Percentiles rank a stretch among this genome's conserved stretches.
These are phyloP conservation scores for Apocrypta bakeri DNA, from an alignment of 1,140 invertebrate genomes.

Conservation along the genomic window DNA sequence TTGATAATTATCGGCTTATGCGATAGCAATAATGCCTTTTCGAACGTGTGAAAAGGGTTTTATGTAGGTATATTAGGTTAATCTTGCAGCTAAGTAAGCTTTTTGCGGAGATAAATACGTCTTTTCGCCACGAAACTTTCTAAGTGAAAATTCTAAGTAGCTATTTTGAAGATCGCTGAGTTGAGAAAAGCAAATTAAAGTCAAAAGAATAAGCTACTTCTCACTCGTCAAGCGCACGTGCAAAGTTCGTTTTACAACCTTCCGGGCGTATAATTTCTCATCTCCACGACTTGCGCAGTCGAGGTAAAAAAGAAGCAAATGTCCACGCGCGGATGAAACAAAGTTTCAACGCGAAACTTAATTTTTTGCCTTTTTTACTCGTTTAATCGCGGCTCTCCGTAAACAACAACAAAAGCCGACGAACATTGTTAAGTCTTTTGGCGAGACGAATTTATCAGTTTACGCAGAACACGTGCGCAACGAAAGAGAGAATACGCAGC, in stretches of 20 bases:
- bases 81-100: no score
- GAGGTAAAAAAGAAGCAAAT: conserved; percentile 3
- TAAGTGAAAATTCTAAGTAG: no score
- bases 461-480: conserved; percentile 20
- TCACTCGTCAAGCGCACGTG: background rate
- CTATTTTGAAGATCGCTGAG: no score
- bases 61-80: background rate
- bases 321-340: background rate
- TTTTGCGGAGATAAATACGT: no score
- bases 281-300: background rate
- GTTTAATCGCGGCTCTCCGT: background rate
- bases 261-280: background rate
- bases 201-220: background rate
- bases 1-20: background rate
- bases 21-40: background rate
- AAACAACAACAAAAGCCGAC: conserved; percentile 19
- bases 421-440: conserved; percentile 38
- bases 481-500: background rate
- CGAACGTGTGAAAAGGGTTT: background rate
- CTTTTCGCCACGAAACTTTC: no score
- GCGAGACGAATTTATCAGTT: conserved; percentile 24
- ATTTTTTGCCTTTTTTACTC: background rate
- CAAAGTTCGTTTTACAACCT: background rate
- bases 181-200: no score
- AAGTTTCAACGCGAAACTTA: background rate